Conservation (phyloP, 2,797 vertebrate species). For the Pyrrhura leucotis region DNA sequence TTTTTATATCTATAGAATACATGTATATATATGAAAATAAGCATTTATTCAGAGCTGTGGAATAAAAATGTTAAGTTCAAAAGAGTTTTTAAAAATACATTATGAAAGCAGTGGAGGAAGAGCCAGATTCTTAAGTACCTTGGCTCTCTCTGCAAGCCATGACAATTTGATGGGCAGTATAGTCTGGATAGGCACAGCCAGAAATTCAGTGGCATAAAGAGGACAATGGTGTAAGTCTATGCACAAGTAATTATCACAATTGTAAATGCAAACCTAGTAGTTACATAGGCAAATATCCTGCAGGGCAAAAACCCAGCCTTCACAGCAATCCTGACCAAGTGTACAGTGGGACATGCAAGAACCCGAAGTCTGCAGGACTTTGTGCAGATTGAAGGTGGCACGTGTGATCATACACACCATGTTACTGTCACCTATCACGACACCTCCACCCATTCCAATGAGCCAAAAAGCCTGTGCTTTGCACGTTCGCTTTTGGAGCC, state of each 20-base stretch:
- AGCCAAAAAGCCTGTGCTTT: not conserved
- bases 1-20: not conserved
- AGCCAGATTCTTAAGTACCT: not conserved
- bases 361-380: not conserved
- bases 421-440: accelerated
- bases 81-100: not conserved
- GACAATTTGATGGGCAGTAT: not conserved
- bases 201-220: not conserved
- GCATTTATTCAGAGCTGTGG: slow-evolving; percentile 5
- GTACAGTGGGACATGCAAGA: not conserved
- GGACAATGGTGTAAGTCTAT: not conserved
- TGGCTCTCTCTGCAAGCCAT: not conserved
- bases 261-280: not conserved
- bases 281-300: not conserved
- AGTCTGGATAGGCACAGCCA: not conserved
- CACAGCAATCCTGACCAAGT: accelerated
- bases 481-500: not conserved
- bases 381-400: not conserved
- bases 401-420: accelerated
- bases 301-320: not conserved
- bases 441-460: not conserved
- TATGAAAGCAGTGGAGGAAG: not conserved
- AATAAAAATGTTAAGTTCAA: slow-evolving; percentile 1
- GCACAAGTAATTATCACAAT: not conserved
- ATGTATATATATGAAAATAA: not conserved